Percentiles rank a stretch among this genome's conserved stretches.
Evolutionary conservation across 2,113 vertebrate species (phyloP).

Genomic region (Raphicerus campestris): DNA sequence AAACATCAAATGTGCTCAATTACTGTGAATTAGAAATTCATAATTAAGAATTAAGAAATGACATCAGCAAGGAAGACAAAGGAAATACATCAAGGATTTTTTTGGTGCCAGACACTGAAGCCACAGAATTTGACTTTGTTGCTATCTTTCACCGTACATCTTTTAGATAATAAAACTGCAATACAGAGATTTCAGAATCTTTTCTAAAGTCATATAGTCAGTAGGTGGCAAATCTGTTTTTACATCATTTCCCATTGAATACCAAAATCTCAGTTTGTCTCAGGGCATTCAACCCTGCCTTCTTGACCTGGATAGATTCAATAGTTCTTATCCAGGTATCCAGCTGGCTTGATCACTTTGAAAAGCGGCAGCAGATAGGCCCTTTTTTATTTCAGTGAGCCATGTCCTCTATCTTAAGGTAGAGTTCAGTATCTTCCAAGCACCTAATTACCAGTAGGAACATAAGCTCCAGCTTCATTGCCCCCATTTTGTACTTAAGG

Average conservation of each 20-base stretch:
- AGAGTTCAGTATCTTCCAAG: background rate
- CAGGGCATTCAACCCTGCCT: background rate
- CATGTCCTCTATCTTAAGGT: background rate
- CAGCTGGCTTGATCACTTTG: background rate
- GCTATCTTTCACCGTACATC: background rate
- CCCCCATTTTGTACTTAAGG: background rate
- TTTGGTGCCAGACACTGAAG: background rate
- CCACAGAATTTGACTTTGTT: background rate
- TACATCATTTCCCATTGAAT: background rate
- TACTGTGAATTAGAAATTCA: background rate
- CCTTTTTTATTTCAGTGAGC: background rate
- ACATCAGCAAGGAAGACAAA: background rate
- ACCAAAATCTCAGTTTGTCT: background rate
- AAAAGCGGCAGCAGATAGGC: background rate
- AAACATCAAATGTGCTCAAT: background rate
- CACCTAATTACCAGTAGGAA: background rate
- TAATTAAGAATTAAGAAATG: background rate
- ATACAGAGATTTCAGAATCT: background rate
- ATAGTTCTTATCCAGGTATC: background rate
- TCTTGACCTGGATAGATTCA: background rate
- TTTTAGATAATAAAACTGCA: background rate
- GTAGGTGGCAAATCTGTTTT: background rate
- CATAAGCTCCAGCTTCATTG: background rate
- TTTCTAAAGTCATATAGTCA: background rate
- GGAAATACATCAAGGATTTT: background rate